phyloP scores from a whole-genome alignment of 2,888 invertebrate genomes.

The Meloe dianella region DNA sequence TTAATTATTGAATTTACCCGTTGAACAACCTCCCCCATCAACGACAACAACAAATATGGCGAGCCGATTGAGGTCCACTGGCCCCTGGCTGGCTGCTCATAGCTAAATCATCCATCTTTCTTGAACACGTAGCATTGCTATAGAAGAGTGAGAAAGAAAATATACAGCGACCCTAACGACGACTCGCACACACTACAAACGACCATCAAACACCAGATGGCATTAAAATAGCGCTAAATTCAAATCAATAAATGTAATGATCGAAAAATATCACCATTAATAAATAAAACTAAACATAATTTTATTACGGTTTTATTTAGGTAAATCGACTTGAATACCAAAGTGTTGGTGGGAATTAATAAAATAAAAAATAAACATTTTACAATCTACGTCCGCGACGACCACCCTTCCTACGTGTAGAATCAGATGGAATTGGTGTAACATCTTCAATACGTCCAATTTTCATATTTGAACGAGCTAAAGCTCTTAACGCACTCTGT shows the following conservation, averaged over 20 bases:
- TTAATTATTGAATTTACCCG: slow-evolving; percentile 48
- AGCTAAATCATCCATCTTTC: slow-evolving; percentile 11
- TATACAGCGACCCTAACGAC: slow-evolving; percentile 15
- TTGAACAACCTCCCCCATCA: slow-evolving; percentile 67
- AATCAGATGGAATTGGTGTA: slow-evolving; percentile 98
- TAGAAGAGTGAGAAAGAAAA: background rate
- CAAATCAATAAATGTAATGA: no score
- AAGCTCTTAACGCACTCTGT: slow-evolving; percentile 97
- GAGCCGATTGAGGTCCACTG: slow-evolving; percentile 53
- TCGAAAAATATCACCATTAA: background rate
- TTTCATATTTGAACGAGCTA: slow-evolving; percentile 99
- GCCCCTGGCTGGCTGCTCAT: slow-evolving; percentile 38
- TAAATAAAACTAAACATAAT: background rate
- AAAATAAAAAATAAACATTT: slow-evolving; percentile 52
- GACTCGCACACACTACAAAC: background rate
- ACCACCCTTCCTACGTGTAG: slow-evolving; percentile 99
- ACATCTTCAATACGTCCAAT: slow-evolving; percentile 99
- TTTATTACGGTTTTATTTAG: background rate
- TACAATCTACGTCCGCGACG: slow-evolving; percentile 99
- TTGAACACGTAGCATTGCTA: slow-evolving; percentile 4
- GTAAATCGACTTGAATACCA: background rate
- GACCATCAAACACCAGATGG: background rate
- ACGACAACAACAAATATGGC: slow-evolving; percentile 84
- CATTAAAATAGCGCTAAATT: background rate
- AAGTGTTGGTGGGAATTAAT: background rate